These are phyloP conservation scores for Gryllus bimaculatus DNA, from an alignment of 1,140 invertebrate species.

Conservation along the genomic window DNA sequence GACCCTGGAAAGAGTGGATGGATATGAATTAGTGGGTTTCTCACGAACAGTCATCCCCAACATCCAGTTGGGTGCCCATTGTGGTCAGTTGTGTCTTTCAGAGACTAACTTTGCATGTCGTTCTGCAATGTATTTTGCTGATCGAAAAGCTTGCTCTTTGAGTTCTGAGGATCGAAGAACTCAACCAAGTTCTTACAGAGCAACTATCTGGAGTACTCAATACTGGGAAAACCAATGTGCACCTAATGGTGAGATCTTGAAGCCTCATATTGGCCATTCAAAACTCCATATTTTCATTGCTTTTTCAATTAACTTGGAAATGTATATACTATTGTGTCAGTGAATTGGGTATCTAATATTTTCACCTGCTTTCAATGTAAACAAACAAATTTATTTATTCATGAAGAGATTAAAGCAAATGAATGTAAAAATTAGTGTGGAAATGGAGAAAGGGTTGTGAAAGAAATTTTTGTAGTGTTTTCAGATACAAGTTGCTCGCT, in stretches of 20 bases:
- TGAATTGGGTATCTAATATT: too few relatives aligned
- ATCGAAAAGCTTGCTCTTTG: slow-evolving; percentile 32
- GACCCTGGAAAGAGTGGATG: slow-evolving; percentile 35
- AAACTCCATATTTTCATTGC: too few relatives aligned
- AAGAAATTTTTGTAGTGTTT: slow-evolving; percentile 13
- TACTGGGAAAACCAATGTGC: slow-evolving; percentile 47
- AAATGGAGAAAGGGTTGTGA: neutral
- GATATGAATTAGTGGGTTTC: slow-evolving; percentile 35
- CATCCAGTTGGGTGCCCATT: slow-evolving; percentile 31
- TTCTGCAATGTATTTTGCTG: slow-evolving; percentile 26
- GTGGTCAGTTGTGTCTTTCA: slow-evolving; percentile 35
- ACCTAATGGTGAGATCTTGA: slow-evolving; percentile 8
- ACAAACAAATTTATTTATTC: too few relatives aligned
- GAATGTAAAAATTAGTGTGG: too few relatives aligned
- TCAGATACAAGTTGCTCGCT: slow-evolving; percentile 14
- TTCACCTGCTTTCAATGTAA: too few relatives aligned
- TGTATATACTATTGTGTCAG: too few relatives aligned
- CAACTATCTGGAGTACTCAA: slow-evolving; percentile 33
- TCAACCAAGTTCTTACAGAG: slow-evolving; percentile 39
- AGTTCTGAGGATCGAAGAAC: slow-evolving; percentile 41
- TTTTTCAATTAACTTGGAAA: too few relatives aligned
- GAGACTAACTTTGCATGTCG: slow-evolving; percentile 31
- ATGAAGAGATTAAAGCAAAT: too few relatives aligned
- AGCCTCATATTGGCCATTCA: too few relatives aligned
- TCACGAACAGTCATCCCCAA: slow-evolving; percentile 31